phyloP scores from a whole-genome alignment of 1,140 invertebrate species.

The Macrobrachium nipponense region DNA sequence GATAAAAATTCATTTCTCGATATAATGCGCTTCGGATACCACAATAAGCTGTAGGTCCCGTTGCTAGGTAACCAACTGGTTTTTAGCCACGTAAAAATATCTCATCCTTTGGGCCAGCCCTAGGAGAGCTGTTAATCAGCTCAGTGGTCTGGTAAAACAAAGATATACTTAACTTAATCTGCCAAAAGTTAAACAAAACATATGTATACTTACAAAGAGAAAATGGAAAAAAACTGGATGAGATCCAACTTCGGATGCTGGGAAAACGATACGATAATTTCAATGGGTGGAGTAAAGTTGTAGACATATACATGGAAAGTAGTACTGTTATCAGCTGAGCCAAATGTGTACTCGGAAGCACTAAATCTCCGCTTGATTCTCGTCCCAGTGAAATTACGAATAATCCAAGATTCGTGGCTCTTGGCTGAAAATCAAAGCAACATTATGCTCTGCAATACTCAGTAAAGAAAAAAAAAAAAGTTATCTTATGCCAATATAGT shows the following conservation, averaged over 20 bases:
- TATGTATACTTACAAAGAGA: conserved; percentile 86
- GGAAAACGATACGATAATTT: conserved; percentile 90
- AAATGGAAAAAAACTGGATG: conserved; percentile 98
- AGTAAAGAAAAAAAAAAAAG: too few relatives aligned
- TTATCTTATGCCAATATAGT: too few relatives aligned
- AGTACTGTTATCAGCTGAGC: conserved; percentile 84
- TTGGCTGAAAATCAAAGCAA: conserved; percentile 67
- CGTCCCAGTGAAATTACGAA: conserved; percentile 83
- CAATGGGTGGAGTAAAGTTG: conserved; percentile 92
- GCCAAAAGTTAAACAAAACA: not conserved
- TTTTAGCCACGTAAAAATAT: too few relatives aligned
- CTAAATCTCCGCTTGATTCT: conserved; percentile 86
- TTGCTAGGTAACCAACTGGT: too few relatives aligned
- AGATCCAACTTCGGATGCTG: conserved; percentile 97
- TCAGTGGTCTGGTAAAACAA: too few relatives aligned
- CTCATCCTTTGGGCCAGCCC: too few relatives aligned
- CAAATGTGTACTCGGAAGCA: conserved; percentile 92
- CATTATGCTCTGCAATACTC: not conserved
- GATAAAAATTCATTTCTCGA: too few relatives aligned
- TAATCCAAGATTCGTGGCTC: conserved; percentile 79
- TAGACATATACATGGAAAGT: conserved; percentile 98
- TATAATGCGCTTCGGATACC: too few relatives aligned
- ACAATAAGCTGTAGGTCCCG: too few relatives aligned
- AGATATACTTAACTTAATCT: too few relatives aligned
- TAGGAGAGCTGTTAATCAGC: too few relatives aligned